Base-by-base conservation (phyloP, 1,140 invertebrate genomes). In the Choristoneura fumiferana region DNA sequence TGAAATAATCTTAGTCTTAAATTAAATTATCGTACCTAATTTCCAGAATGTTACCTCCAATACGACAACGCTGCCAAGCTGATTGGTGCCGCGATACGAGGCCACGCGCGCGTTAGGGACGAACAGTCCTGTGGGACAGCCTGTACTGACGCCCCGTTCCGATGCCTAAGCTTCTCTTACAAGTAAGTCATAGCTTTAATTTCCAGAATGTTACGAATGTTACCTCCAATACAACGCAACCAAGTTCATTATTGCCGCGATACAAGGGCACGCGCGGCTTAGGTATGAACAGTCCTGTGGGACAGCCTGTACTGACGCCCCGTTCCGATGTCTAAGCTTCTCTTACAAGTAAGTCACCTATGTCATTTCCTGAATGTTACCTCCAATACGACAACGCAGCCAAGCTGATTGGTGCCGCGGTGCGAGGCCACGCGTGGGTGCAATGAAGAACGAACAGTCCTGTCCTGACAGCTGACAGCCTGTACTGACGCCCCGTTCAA, bases 131-230 rank as follows among this genome's bases (percentile, higher is more conserved):
- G 95, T 71, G 94, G 94, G 13, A 82, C 87, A 15, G 93, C 92
- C 40, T 96, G 95, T 70, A 81, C 75, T 8, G 75, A 81, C 1
- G 92, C 92, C 0, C 84, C 91, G 0, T 93, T 94, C 58, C 91
- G 92, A 63, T 95, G 95, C 65, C 92, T 94, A 64, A 93, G 94
- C 14, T 93, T 94, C 57, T 95, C 94, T 69, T 95, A 91, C 72
- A 93, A 91, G 93, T 94, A 84, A 80, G 72, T 65, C 14, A 8
- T 18, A 10, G 40, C n/a, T n/a, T n/a, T 29, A 6, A 29, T 29
- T 88, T 89, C 52, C 82, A 94, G 94, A 92, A 59, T 96, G 95
- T 72, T 95, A 95, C 73, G n/a, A n/a, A n/a, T n/a, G n/a, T n/a
- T n/a, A n/a, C n/a, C 85, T 94, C 22, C 92, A 92, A 45, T 95